Base-by-base conservation (phyloP, 2,888 invertebrate species). In the Agrochola lota region DNA sequence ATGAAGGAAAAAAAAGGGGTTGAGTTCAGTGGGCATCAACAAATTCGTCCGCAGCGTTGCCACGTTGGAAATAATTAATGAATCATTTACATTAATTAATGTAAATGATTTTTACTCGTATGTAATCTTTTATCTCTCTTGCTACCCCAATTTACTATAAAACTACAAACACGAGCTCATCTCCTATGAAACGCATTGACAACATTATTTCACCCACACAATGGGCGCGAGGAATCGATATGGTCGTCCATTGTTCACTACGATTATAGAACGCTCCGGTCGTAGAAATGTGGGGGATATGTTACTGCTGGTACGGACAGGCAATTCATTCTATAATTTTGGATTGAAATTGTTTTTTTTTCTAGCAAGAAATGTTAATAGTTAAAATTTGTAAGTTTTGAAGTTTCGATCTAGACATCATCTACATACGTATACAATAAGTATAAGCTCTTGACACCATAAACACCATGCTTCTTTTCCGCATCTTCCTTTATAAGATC, bases 141-240 rank as follows among this genome's bases (percentile, higher is more conserved):
- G 9, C 55, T 23, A 55, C 55, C 23, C 55, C 55, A 55, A 55
- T 55, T 26, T 26, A 26, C 57, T 49, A 78, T 3, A 57, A 72
- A 71, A 80, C 40, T 35, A 64, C 43, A 49, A 68, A 81, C 57
- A 76, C 20, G 2, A 55, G 12, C 23, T 60, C 26, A 64, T 76
- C 63, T 69, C 20, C 30, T 17, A 57, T 23, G 30, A 30, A 81
- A 57, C 55, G 67, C 30, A 81, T 49, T 80, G 83, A 78, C 83
- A 78, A 40, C 43, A 66, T 71, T 80, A 71, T 83, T 80, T 43
- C 46, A 26, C 23, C 3, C 6, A 23, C 55, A 83, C 83, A 80
- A 80, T 67, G 26, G 78, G 40, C 40, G 40, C n/a, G 49, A 71
- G 46, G 26, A 78, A 83, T 83, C 80, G 71, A 80, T 83, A 77